Percentiles rank a stretch among this genome's conserved stretches.
Conservation (phyloP, 2,888 invertebrate species). For the Chromoteleia sp. region DNA sequence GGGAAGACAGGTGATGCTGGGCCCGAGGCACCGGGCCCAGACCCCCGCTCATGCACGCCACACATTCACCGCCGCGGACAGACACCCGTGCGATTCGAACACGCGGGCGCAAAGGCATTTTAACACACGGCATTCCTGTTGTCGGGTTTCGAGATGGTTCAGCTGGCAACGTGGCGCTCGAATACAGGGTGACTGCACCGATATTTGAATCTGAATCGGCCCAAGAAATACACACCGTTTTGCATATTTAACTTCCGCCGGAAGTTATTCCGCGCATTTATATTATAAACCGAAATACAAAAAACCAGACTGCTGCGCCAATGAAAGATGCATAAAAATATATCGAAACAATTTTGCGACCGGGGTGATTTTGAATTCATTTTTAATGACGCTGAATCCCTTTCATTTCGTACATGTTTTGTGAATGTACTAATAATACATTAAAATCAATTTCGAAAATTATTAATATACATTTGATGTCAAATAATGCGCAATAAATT, state of each 20-base stretch:
- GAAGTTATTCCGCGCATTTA: slow-evolving; percentile 44
- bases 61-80: slow-evolving; percentile 65
- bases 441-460: too few species aligned
- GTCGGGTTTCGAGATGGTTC: slow-evolving; percentile 81
- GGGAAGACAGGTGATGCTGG: slow-evolving; percentile 84
- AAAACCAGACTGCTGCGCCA: slow-evolving; percentile 13
- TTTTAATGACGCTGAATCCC: neutral
- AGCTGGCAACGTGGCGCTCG: slow-evolving; percentile 81
- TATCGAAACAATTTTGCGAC: neutral
- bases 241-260: slow-evolving; percentile 54
- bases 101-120: slow-evolving; percentile 80
- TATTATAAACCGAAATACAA: slow-evolving; percentile 2
- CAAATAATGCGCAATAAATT: too few species aligned
- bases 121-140: slow-evolving; percentile 84
- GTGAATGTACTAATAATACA: too few species aligned
- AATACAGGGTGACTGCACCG: slow-evolving; percentile 59
- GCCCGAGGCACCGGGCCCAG: slow-evolving; percentile 77
- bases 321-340: neutral
- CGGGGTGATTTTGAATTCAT: neutral
- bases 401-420: too few species aligned
- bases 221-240: slow-evolving; percentile 41
- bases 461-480: too few species aligned
- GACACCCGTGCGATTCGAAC: slow-evolving; percentile 70
- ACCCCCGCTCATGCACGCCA: slow-evolving; percentile 67
- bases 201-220: slow-evolving; percentile 60